Evolutionary conservation across 2,113 vertebrate species (phyloP).

Genomic region (Nibea coibor): DNA sequence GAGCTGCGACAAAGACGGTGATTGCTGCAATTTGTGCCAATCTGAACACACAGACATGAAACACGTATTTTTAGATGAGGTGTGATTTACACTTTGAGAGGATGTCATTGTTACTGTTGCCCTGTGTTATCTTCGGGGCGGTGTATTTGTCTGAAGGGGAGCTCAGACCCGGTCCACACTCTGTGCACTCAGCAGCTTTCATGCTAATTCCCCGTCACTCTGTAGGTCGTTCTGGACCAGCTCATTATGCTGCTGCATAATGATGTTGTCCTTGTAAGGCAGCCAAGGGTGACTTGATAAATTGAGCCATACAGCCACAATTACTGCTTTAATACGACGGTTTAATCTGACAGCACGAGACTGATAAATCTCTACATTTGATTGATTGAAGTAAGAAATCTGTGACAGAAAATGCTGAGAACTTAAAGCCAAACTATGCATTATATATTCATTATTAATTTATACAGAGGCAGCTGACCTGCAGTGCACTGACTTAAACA

Average conservation of each 20-base stretch:
- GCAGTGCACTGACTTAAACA: not conserved
- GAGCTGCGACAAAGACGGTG: too few relatives aligned
- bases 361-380: not conserved
- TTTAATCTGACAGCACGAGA: not conserved
- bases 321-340: constrained; percentile 11
- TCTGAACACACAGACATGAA: not conserved
- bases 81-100: too few relatives aligned
- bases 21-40: too few relatives aligned
- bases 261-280: constrained; percentile 8
- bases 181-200: too few relatives aligned
- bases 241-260: constrained; percentile 4
- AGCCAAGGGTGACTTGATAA: constrained; percentile 21
- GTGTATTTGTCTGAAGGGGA: too few relatives aligned
- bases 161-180: not conserved
- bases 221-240: constrained; percentile 18
- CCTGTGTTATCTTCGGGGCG: too few relatives aligned
- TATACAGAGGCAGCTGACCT: not conserved
- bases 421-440: not conserved
- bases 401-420: not conserved
- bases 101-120: too few relatives aligned
- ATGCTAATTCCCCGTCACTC: not conserved
- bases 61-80: not conserved
- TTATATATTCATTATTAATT: not conserved
- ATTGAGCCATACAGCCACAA: not conserved
- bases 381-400: not conserved